Conservation (phyloP, 2,888 invertebrate species). For the Himalopsyche anomala region DNA sequence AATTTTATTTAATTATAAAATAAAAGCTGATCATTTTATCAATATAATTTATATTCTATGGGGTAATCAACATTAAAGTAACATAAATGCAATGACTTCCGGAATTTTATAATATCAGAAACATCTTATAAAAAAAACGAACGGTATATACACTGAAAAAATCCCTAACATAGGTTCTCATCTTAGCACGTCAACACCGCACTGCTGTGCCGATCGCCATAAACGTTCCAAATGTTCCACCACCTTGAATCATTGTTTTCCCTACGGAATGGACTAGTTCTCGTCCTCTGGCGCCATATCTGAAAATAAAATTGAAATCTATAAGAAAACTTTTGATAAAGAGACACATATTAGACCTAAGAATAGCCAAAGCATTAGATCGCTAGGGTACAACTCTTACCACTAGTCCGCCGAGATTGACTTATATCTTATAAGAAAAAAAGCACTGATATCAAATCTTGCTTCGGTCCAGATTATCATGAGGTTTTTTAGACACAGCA, state of each 20-base stretch:
- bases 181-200: conserved; percentile 78
- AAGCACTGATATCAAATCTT: no score
- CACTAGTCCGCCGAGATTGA: no score
- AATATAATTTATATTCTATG: conserved; percentile 1
- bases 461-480: no score
- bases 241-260: conserved; percentile 97
- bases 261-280: conserved; percentile 95
- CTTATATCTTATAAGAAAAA: no score
- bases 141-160: conserved; percentile 40
- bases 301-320: conserved; percentile 69
- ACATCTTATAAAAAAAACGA: conserved; percentile 16
- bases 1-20: not conserved
- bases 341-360: no score
- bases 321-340: no score
- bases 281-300: conserved; percentile 93
- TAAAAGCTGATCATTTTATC: conserved; percentile 22
- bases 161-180: not conserved
- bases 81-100: conserved; percentile 46
- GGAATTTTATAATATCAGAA: conserved; percentile 2
- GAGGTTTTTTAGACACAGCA: no score
- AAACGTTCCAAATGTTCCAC: conserved; percentile 98
- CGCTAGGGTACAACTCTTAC: no score
- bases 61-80: conserved; percentile 2
- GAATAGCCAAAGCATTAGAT: no score
- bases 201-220: conserved; percentile 94